A percentile compares a stretch with the other conserved stretches of the same genome.
These are phyloP conservation scores for Planococcus citri DNA, from an alignment of 1,140 invertebrate genomes.

Conservation along the genomic window DNA sequence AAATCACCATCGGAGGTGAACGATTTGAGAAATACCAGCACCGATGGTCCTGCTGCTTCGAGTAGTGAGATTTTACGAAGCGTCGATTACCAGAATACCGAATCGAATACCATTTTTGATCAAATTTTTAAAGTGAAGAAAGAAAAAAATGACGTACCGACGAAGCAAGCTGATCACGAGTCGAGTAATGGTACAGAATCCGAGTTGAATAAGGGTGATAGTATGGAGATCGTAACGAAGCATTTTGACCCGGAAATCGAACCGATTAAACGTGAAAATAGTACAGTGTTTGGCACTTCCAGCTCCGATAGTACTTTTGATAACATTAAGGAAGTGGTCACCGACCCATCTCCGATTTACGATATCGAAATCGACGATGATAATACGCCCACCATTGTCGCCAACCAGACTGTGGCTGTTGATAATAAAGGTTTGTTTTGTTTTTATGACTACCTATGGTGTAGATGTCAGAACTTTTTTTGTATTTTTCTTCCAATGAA, in stretches of 20 bases:
- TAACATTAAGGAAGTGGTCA: neutral
- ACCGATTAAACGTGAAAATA: neutral
- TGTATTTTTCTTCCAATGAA: no score
- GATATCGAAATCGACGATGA: neutral
- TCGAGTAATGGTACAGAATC: conserved; percentile 15
- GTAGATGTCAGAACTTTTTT: no score
- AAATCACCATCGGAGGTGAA: neutral
- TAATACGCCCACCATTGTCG: neutral
- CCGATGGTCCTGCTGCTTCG: neutral
- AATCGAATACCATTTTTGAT: neutral
- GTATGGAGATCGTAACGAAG: neutral
- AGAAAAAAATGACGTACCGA: neutral
- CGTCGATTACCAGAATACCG: conserved; percentile 5
- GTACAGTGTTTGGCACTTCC: neutral
- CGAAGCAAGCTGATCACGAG: neutral
- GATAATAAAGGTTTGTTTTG: neutral
- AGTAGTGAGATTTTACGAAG: neutral
- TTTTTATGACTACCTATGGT: no score
- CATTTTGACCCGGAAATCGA: neutral
- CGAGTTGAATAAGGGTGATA: conserved; percentile 13
- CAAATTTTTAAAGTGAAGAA: conserved; percentile 7
- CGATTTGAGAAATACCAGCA: neutral
- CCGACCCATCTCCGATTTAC: neutral
- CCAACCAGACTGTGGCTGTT: neutral
- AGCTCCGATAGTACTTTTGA: neutral